Evolutionary conservation across 2,113 vertebrate genomes (phyloP), one percentile per base, ranked within the genome.

Genomic region (Periophthalmus modestus): DNA sequence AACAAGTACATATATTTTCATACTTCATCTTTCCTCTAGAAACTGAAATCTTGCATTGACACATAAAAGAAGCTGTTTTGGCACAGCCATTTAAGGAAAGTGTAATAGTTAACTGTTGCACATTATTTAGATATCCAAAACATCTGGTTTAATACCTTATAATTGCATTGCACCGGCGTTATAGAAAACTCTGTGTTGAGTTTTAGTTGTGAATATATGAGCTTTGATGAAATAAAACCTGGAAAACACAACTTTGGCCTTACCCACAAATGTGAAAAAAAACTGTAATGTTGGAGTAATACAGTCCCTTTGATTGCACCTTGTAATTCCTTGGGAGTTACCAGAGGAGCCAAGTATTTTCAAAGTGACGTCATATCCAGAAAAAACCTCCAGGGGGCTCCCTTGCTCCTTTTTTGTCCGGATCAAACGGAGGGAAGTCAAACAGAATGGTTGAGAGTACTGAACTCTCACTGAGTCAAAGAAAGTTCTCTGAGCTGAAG

Each of bases 381-480:
- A 74, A 74, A 87, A 59, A 79, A 77, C 88, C 91, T 93, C 89
- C 78, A 84, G 89, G 78, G 90, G 84, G 69, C 78, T 81, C 83
- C 74, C 70, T 86, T 79, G 5, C 4, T 55, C 82, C 81, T 91
- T 87, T 76, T 87, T 85, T 83, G 82, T 82, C 79, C 68, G 77
- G 85, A 92, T 92, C 90, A 91, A 91, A 91, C 47, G 19, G 6
- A 47, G 77, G 69, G 59, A 24, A 13, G 82, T 90, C 85, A 92
- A 90, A 91, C 82, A 90, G 89, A 92, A 91, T 92, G 83, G 57
- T 13, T 66, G 48, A 87, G 87, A 93, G 82, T 65, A 59, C 66
- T 74, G 72, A 59, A 62, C 80, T 74, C 87, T 77, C 82, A 66
- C 76, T 52, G 72, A 52, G 68, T 78, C 81, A 79, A 74, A 85